phyloP scores from a whole-genome alignment of 2,888 invertebrate species.

The Cloeon dipterum region DNA sequence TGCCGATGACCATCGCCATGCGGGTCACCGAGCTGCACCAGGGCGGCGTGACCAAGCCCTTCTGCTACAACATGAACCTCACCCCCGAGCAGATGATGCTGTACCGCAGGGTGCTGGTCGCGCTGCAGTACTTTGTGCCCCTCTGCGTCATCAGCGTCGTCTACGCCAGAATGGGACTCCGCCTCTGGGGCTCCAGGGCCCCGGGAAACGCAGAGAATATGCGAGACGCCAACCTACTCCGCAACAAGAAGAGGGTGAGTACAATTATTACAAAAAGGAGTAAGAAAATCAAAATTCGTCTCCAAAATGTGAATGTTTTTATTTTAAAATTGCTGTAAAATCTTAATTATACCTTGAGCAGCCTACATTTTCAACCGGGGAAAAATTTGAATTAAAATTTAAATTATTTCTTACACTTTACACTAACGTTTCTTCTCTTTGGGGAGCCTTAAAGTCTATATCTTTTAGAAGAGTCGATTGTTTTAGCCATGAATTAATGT shows the following conservation, averaged over 20 bases:
- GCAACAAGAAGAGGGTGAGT: conserved; percentile 59
- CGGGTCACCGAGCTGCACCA: conserved; percentile 11
- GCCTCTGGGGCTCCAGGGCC: conserved; percentile 54
- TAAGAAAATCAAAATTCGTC: too few species aligned
- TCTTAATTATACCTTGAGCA: too few species aligned
- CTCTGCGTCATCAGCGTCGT: conserved; percentile 60
- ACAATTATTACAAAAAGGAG: too few species aligned
- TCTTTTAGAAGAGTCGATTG: too few species aligned
- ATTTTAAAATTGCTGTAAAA: too few species aligned
- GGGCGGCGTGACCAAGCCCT: conserved; percentile 11
- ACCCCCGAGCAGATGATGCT: conserved; percentile 10
- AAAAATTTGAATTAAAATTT: too few species aligned
- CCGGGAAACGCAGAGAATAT: conserved; percentile 59
- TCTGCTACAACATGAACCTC: conserved; percentile 15
- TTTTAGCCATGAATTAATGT: too few species aligned
- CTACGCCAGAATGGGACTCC: conserved; percentile 56
- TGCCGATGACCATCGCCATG: conserved; percentile 18
- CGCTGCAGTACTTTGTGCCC: conserved; percentile 46
- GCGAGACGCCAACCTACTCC: conserved; percentile 53
- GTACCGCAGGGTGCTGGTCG: conserved; percentile 12
- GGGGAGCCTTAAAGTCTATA: too few species aligned
- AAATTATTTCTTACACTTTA: too few species aligned
- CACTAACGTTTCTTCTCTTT: too few species aligned
- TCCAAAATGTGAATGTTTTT: too few species aligned
- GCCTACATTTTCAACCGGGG: too few species aligned